Evolutionary conservation across 2,113 vertebrate genomes (phyloP).

Genomic region (Ptychochromis oligacanthus): DNA sequence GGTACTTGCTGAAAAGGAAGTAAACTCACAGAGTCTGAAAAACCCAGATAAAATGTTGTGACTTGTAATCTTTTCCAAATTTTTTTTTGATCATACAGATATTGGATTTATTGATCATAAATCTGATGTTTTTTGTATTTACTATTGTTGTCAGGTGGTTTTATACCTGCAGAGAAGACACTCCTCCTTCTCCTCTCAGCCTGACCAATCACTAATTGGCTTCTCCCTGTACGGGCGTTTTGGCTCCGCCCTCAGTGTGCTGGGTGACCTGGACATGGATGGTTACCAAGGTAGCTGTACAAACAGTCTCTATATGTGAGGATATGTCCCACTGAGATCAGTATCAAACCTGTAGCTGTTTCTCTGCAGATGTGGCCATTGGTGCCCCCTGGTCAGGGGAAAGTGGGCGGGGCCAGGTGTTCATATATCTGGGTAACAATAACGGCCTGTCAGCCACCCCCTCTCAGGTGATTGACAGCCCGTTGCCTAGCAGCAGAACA

Average conservation of each 20-base stretch:
- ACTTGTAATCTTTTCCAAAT: not conserved
- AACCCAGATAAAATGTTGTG: not conserved
- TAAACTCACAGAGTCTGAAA: not conserved
- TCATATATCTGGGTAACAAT: conserved; percentile 31
- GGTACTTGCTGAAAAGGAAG: not conserved
- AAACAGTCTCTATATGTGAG: not conserved
- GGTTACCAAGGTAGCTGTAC: conserved; percentile 26
- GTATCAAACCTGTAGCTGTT: not conserved
- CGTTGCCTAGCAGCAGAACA: not conserved
- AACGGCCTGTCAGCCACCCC: conserved; percentile 12
- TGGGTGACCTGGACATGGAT: conserved; percentile 47
- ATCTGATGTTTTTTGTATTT: not conserved
- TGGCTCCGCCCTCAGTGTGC: conserved; percentile 12
- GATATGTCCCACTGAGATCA: not conserved
- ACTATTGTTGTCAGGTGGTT: conserved; percentile 11
- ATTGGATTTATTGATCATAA: not conserved
- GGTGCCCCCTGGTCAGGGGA: conserved; percentile 43
- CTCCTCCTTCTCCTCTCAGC: not conserved
- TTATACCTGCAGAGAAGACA: conserved; percentile 39
- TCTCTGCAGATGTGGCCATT: conserved; percentile 9
- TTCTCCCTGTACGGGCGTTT: conserved; percentile 14
- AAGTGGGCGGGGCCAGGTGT: conserved; percentile 23
- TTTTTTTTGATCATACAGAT: not conserved
- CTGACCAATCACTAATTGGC: conserved; percentile 37
- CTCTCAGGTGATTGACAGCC: conserved; percentile 38